Base-by-base conservation (phyloP, 2,113 vertebrate species). In the Tor tambroides region DNA sequence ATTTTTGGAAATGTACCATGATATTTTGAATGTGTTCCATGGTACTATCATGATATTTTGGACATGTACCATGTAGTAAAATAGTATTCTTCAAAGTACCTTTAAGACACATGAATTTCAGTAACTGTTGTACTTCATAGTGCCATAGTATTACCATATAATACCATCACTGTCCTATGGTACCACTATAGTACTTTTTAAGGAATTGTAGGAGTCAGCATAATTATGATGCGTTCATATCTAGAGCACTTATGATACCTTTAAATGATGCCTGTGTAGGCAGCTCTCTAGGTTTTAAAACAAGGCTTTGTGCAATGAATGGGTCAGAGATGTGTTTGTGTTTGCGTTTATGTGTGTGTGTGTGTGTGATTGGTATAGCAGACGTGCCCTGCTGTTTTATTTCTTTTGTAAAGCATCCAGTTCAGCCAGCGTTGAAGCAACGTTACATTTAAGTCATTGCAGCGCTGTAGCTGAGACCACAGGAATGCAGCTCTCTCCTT, bases 401-500 rank as follows among this genome's bases (percentile, higher is more conserved):
- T 94, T 92, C 84, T 87, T 94, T 93, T 94, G 92, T 92, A 94
- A 92, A 83, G n/a, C 79, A 69, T 94, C 93, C 94, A 94, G 85
- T 90, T 91, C 92, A 43, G 89, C 88, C 93, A 85, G 91, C 87
- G 65, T 89, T 91, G 91, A 94, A 92, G 92, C 92, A 91, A 89
- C 78, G 85, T 92, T 91, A 89, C 92, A 89, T 94, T 94, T 93
- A 93, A 93, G 93, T 94, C 93, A 92, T 93, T 93, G 91, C 93
- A 91, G 92, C 91, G 89, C 91, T 90, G 90, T 93, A 93, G 94
- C 93, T 91, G 91, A 90, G 89, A 92, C 94, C 94, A 93, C 94
- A 95, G 92, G 94, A 94, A 94, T 94, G 91, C 87, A 85, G 89
- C 85, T 80, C 65, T 38, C 56, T 78, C 75, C 56, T 84, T 80